Base-by-base conservation (phyloP, 2,888 invertebrate species). In the Drosophila heteroneura region DNA sequence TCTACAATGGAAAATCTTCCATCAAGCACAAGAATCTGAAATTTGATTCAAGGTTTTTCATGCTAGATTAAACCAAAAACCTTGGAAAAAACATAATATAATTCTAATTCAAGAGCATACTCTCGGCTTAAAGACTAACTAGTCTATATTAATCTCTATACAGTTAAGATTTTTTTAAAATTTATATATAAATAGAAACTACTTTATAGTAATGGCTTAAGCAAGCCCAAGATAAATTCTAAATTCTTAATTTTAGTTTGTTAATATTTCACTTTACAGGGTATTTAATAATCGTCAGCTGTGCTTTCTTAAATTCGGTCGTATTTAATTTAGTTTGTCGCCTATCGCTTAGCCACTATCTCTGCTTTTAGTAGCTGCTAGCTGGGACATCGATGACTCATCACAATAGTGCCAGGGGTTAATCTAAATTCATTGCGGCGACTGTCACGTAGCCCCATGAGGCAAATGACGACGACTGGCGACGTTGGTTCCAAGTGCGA, bases 391-490 rank as follows among this genome's bases (percentile, higher is more conserved):
- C 22, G 44, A 60, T 79, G 80, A 79, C 19, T 79, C 79, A 79
- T 60, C 56, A 3, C n/a, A 33, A 5, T 76, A 37, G 2, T 76
- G 65, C 65, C 72, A 44, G 33, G 52, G 59, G 53, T 32, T 28
- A 61, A 58, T 32, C 63, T 41, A 28, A 77, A 69, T 75, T 67
- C 79, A 79, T 65, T 68, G 72, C 65, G 54, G 69, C 68, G 51
- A 69, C 59, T 79, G 79, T 79, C 79, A 79, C 80, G 73, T 79
- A 76, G 79, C 30, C 76, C 61, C 66, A 68, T 39, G 71, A 44
- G 56, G 47, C 56, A 56, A 58, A 41, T 52, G 59, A 35, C 26
- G 26, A 22, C 44, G 47, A 66, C 37, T 35, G 28, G 10, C 22
- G 30, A n/a, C n/a, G 10, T 12, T 56, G 19, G 28, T 59, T 54